Percentiles rank a stretch among this genome's conserved stretches.
Evolutionary conservation across 1,140 invertebrate species (phyloP).

Genomic region (Laodelphax striatellus): DNA sequence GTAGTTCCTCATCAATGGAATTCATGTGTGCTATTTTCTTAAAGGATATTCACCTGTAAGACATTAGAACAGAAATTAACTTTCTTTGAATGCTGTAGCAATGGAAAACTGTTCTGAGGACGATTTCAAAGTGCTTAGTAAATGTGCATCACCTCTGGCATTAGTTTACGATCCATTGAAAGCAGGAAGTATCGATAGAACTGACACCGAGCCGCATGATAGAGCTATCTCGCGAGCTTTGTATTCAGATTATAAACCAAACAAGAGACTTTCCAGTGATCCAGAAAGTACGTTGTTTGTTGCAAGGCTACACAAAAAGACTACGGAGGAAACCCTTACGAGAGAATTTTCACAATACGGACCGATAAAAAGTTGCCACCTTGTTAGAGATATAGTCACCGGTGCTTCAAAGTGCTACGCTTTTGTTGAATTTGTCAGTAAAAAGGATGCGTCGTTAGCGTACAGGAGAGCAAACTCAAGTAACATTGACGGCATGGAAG

Average conservation of each 20-base stretch:
- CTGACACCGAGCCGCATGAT: slow-evolving; percentile 73
- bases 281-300: slow-evolving; percentile 67
- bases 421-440: slow-evolving; percentile 67
- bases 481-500: slow-evolving; percentile 48
- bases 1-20: too few species aligned
- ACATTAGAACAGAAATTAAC: too few species aligned
- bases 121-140: slow-evolving; percentile 8
- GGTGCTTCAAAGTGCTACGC: slow-evolving; percentile 72
- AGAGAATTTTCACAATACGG: slow-evolving; percentile 51
- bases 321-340: slow-evolving; percentile 40
- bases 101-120: slow-evolving; percentile 5
- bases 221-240: slow-evolving; percentile 61
- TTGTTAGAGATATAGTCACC: slow-evolving; percentile 72
- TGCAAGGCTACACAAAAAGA: slow-evolving; percentile 57
- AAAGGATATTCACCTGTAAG: too few species aligned
- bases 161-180: slow-evolving; percentile 52
- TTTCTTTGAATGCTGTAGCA: not conserved
- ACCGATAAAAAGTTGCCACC: slow-evolving; percentile 47
- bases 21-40: too few species aligned
- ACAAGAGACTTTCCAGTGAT: slow-evolving; percentile 51
- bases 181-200: slow-evolving; percentile 74
- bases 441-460: slow-evolving; percentile 46
- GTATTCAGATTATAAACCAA: slow-evolving; percentile 53
- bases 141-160: slow-evolving; percentile 39
- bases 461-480: slow-evolving; percentile 44